Percentiles rank a stretch among this genome's conserved stretches.
These are phyloP conservation scores for Ichneumoninae sp. DNA, from an alignment of 2,888 invertebrate species.

Conservation along the genomic window DNA sequence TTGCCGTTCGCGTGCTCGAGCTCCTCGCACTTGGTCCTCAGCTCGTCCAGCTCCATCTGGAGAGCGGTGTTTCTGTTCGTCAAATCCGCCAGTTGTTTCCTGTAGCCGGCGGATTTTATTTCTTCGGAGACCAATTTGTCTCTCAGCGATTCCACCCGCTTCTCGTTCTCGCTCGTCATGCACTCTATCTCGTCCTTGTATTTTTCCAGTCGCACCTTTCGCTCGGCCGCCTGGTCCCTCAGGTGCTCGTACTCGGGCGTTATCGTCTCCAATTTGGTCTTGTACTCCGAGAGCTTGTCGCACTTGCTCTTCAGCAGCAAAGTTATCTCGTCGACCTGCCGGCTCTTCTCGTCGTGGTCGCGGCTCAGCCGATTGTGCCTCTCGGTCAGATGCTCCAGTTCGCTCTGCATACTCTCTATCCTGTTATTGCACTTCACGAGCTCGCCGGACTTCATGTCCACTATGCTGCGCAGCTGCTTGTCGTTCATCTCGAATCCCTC, in stretches of 20 bases:
- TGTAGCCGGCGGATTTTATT: constrained; percentile 79
- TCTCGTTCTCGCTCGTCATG: constrained; percentile 82
- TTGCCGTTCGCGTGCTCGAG: constrained; percentile 85
- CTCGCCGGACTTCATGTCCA: constrained; percentile 79
- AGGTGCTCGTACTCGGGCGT: constrained; percentile 77
- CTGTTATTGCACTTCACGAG: constrained; percentile 81
- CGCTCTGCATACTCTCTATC: constrained; percentile 82
- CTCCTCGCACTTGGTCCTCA: constrained; percentile 85
- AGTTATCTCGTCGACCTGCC: constrained; percentile 81
- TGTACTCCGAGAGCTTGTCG: constrained; percentile 83
- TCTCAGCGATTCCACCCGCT: constrained; percentile 70
- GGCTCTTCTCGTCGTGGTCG: constrained; percentile 82
- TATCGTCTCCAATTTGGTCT: constrained; percentile 77
- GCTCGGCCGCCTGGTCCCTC: constrained; percentile 74
- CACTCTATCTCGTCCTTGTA: constrained; percentile 83
- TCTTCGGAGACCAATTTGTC: constrained; percentile 76
- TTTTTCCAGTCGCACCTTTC: constrained; percentile 76
- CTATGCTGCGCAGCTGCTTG: constrained; percentile 80
- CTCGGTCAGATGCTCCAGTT: constrained; percentile 82
- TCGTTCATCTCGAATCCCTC: constrained; percentile 77
- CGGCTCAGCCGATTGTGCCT: constrained; percentile 82
- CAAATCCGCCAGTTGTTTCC: constrained; percentile 81
- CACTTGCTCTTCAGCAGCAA: constrained; percentile 78
- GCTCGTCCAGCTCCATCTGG: constrained; percentile 83
- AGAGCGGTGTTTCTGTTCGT: constrained; percentile 85